phyloP scores from a whole-genome alignment of 2,113 vertebrate species.

The Dinomys branickii region DNA sequence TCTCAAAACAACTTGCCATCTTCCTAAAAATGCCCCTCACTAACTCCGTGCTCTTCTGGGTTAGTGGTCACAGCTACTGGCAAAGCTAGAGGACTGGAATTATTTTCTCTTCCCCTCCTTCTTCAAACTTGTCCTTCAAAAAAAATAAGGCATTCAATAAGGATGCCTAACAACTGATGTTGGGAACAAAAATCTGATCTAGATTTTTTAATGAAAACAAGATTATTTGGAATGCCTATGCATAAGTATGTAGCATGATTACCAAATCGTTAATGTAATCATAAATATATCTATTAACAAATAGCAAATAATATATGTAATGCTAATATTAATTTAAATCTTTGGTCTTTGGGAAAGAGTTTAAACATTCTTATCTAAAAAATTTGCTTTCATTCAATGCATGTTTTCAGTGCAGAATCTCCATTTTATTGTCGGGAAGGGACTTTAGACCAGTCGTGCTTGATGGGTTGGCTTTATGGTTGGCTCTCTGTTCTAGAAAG shows the following conservation, averaged over 20 bases:
- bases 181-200: constrained; percentile 18
- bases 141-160: not conserved
- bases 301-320: not conserved
- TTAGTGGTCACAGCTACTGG: not conserved
- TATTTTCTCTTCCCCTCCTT: not conserved
- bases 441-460: not conserved
- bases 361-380: not conserved
- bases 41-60: not conserved
- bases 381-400: not conserved
- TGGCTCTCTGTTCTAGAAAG: not conserved
- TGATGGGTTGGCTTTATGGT: not conserved
- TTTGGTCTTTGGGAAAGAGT: not conserved
- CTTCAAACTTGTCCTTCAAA: not conserved
- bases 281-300: not conserved
- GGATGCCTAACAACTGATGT: not conserved
- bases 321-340: not conserved
- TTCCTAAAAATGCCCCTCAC: not conserved
- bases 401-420: not conserved
- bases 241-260: not conserved
- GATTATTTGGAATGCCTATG: not conserved
- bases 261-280: not conserved
- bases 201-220: not conserved
- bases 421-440: not conserved
- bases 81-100: not conserved
- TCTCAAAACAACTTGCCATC: not conserved